A percentile compares a stretch with the other conserved stretches of the same genome.
Evolutionary conservation across 1,140 invertebrate genomes (phyloP).

Genomic region (Neodiprion virginianus): DNA sequence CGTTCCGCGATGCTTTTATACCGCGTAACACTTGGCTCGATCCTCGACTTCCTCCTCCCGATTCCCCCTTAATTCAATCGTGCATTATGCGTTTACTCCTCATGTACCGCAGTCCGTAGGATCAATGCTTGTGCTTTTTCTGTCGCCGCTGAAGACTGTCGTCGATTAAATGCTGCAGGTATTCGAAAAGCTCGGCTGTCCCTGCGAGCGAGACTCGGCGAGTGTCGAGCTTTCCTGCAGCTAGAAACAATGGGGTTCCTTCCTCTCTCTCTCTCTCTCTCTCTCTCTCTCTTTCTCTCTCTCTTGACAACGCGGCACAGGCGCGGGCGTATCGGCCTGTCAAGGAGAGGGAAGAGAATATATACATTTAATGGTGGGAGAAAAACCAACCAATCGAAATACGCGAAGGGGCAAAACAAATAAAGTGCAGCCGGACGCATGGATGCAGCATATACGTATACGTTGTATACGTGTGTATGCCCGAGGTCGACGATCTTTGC

Average conservation of each 20-base stretch:
- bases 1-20: not conserved
- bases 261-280: too few relatives aligned
- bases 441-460: not conserved
- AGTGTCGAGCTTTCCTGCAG: too few relatives aligned
- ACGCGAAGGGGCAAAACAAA: slow-evolving; percentile 4
- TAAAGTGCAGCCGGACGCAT: not conserved
- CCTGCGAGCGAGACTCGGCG: too few relatives aligned
- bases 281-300: too few relatives aligned
- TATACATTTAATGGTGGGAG: not conserved
- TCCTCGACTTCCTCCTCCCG: not conserved
- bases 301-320: not conserved
- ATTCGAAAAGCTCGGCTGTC: too few relatives aligned
- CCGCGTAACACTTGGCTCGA: slow-evolving; percentile 5
- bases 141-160: not conserved
- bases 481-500: not conserved
- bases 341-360: not conserved
- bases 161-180: not conserved
- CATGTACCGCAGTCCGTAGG: slow-evolving; percentile 13
- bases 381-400: not conserved
- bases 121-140: not conserved
- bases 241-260: not conserved
- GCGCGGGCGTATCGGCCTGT: not conserved
- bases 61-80: not conserved
- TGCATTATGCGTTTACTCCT: too few relatives aligned
- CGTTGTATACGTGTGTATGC: too few relatives aligned